A percentile compares a stretch with the other conserved stretches of the same genome.
phyloP scores from a whole-genome alignment of 2,113 vertebrate species.

The Seriola dumerili region DNA sequence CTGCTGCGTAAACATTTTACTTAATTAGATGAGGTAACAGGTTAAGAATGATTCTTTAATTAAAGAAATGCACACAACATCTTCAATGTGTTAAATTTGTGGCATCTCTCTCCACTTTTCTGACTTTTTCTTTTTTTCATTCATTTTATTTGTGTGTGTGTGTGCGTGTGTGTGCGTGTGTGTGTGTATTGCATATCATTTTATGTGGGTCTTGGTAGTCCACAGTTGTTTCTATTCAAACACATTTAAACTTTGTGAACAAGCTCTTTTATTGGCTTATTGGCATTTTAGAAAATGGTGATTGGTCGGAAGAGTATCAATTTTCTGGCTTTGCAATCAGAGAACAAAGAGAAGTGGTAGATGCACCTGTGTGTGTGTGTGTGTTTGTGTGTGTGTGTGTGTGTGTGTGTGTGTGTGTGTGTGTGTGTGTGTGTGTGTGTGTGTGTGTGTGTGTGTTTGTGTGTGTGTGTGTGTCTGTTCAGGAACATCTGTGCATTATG shows the following conservation, averaged over 20 bases:
- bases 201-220: background rate
- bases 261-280: slow-evolving; percentile 12
- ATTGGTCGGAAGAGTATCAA: slow-evolving; percentile 38
- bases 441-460: too few species aligned
- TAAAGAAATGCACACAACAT: too few species aligned
- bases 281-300: background rate
- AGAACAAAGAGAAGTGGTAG: background rate
- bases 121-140: background rate
- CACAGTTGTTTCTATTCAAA: slow-evolving; percentile 48
- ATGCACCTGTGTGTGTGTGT: slow-evolving; percentile 7
- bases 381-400: too few species aligned
- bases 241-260: slow-evolving; percentile 18
- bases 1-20: too few species aligned
- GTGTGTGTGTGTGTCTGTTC: background rate
- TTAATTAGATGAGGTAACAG: too few species aligned
- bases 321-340: slow-evolving; percentile 18
- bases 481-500: background rate
- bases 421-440: slow-evolving; percentile 9
- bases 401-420: background rate
- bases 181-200: background rate
- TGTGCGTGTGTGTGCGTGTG: background rate
- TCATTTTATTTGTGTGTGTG: background rate
- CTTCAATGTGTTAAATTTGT: too few species aligned
- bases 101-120: background rate
- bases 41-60: too few species aligned